These are phyloP conservation scores for Enchytraeus crypticus DNA, from an alignment of 2,888 invertebrate genomes.

Conservation along the genomic window DNA sequence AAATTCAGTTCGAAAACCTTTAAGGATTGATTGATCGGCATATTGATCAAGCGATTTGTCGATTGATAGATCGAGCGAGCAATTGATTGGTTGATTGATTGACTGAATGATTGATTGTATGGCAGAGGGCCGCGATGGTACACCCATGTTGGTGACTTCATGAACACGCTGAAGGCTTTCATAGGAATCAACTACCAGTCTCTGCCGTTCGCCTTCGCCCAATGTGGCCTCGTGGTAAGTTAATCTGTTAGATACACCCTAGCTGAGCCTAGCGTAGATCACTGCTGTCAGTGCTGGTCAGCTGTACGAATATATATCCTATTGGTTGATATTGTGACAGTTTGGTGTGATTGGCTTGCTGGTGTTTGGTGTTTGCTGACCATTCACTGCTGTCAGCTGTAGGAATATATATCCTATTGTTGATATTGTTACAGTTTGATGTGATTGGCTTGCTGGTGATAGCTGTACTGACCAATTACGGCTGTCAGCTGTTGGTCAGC, in stretches of 20 bases:
- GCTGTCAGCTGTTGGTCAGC: conserved; percentile 41
- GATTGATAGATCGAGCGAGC: too few species aligned
- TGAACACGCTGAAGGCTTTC: conserved; percentile 46
- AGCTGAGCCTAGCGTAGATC: too few species aligned
- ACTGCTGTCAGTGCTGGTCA: conserved; percentile 44
- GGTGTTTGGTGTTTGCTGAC: conserved; percentile 38
- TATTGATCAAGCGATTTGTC: too few species aligned
- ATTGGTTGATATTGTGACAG: conserved; percentile 30
- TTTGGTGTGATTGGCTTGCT: conserved; percentile 37
- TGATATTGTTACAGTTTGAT: conserved; percentile 35
- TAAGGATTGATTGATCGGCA: too few species aligned
- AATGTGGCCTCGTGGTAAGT: conserved; percentile 43
- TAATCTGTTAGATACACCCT: too few species aligned
- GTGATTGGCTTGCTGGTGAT: conserved; percentile 35
- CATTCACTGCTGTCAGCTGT: conserved; percentile 42
- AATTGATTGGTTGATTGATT: neutral
- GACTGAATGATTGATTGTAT: neutral
- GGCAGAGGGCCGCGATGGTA: conserved; percentile 7
- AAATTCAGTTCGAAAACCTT: too few species aligned
- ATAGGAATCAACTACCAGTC: conserved; percentile 46
- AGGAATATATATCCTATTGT: too few species aligned
- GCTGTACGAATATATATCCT: too few species aligned
- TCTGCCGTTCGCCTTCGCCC: conserved; percentile 41
- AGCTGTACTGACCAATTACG: conserved; percentile 40
- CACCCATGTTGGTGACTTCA: conserved; percentile 37